Conservation (phyloP, 2,797 vertebrate genomes). For the Pangasius djambal region DNA sequence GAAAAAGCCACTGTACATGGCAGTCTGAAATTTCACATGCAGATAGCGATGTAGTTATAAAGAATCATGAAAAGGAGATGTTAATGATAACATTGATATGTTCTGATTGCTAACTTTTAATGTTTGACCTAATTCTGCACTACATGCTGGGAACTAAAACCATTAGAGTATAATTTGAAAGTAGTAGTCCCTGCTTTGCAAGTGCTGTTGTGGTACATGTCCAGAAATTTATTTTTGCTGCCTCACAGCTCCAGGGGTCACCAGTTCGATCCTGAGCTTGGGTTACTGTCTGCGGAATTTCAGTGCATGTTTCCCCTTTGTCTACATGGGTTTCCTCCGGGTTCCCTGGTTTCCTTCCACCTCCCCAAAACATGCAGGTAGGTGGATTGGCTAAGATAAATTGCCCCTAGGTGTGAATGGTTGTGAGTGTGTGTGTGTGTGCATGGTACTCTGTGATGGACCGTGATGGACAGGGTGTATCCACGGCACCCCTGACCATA, state of each 20-base stretch:
- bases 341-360: background rate
- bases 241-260: background rate
- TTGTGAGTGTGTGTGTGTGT: too few relatives aligned
- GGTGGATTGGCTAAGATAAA: background rate
- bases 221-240: background rate
- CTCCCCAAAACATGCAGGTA: background rate
- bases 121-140: background rate
- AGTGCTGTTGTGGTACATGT: background rate
- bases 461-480: too few relatives aligned
- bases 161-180: background rate
- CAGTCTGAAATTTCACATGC: background rate
- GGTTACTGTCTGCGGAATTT: background rate
- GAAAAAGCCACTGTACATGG: background rate
- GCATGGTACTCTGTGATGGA: too few relatives aligned
- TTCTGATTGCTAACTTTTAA: background rate
- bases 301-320: background rate
- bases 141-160: background rate
- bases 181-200: background rate
- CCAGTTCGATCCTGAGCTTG: background rate
- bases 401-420: background rate
- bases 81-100: background rate
- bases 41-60: background rate
- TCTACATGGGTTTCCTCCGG: background rate
- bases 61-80: background rate
- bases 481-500: background rate